phyloP scores from a whole-genome alignment of 2,888 invertebrate species.

The Drosophila helvetica region DNA sequence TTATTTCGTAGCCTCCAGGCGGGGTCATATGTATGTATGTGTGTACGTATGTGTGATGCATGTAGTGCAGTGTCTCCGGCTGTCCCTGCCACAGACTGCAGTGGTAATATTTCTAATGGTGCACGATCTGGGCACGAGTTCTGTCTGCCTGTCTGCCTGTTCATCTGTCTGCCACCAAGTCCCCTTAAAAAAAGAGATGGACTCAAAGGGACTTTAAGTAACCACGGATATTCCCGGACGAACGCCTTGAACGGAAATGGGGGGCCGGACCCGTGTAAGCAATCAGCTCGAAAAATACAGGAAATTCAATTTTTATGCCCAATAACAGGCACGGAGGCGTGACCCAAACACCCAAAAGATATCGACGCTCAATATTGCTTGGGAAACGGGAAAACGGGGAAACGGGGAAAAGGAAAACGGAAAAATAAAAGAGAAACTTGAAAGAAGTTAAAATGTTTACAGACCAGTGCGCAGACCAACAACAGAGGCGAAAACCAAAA shows the following conservation, averaged over 20 bases:
- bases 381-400: slow-evolving; percentile 17
- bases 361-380: slow-evolving; percentile 59
- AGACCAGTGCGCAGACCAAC: slow-evolving; percentile 57
- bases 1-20: slow-evolving; percentile 63
- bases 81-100: slow-evolving; percentile 55
- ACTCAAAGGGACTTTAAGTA: slow-evolving; percentile 35
- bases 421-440: slow-evolving; percentile 35
- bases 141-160: neutral
- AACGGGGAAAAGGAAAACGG: neutral
- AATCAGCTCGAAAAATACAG: slow-evolving; percentile 63
- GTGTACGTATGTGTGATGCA: slow-evolving; percentile 33
- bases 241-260: slow-evolving; percentile 54
- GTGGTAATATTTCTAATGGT: slow-evolving; percentile 64
- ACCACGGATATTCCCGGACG: slow-evolving; percentile 14
- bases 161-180: slow-evolving; percentile 10
- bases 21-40: slow-evolving; percentile 27
- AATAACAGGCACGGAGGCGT: slow-evolving; percentile 48
- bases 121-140: slow-evolving; percentile 34
- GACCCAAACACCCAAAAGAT: slow-evolving; percentile 33
- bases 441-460: slow-evolving; percentile 63
- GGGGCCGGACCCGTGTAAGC: slow-evolving; percentile 52
- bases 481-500: slow-evolving; percentile 23
- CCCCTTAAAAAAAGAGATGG: slow-evolving; percentile 38
- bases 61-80: slow-evolving; percentile 29
- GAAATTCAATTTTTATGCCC: slow-evolving; percentile 73